Percentiles rank a stretch among this genome's conserved stretches.
These are phyloP conservation scores for Tautogolabrus adspersus DNA, from an alignment of 2,113 vertebrate species.

Conservation along the genomic window DNA sequence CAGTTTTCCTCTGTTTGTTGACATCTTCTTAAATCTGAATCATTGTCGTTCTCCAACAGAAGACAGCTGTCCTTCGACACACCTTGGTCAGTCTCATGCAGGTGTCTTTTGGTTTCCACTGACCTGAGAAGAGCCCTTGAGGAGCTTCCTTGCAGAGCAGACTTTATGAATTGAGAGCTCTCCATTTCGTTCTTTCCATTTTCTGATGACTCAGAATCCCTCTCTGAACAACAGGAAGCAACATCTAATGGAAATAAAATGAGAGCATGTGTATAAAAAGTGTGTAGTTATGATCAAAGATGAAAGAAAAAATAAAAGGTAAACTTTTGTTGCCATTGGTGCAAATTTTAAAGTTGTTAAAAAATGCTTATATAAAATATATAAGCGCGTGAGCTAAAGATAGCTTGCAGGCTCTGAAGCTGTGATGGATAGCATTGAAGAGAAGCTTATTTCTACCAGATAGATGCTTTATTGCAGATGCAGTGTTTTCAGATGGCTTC, in stretches of 20 bases:
- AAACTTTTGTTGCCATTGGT: background rate
- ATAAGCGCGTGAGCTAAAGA: no score
- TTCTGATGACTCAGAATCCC: background rate
- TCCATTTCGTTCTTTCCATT: background rate
- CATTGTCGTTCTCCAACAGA: background rate
- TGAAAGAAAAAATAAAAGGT: background rate
- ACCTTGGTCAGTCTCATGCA: background rate
- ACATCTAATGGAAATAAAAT: constrained; percentile 49
- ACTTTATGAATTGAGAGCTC: background rate
- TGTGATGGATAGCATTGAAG: no score
- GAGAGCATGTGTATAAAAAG: background rate
- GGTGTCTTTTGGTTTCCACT: background rate
- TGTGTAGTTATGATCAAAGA: background rate
- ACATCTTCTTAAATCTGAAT: background rate
- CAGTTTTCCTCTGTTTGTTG: background rate
- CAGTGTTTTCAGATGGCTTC: no score
- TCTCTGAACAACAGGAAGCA: constrained; percentile 21
- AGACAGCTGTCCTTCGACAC: background rate
- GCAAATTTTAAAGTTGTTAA: background rate
- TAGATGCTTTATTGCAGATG: no score
- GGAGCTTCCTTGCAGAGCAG: background rate
- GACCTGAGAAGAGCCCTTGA: background rate
- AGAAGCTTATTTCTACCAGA: no score
- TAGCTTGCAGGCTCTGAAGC: no score
- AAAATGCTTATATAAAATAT: no score